Evolutionary conservation across 2,797 vertebrate species (phyloP).

Genomic region (Acipenser transmontanus): DNA sequence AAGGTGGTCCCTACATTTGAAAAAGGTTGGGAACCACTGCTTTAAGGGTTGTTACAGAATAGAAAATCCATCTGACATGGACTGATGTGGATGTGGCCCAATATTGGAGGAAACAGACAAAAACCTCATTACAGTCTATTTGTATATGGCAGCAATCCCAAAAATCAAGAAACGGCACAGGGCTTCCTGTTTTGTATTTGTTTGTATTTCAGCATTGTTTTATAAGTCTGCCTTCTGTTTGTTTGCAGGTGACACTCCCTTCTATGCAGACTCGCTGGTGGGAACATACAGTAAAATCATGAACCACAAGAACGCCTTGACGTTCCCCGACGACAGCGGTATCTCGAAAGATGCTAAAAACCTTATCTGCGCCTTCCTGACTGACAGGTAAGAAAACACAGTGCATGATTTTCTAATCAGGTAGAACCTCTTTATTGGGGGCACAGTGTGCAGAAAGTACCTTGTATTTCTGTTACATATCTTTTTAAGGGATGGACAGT

Average conservation of each 20-base stretch:
- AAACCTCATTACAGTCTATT: no score
- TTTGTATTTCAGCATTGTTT: background rate
- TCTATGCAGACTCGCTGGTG: constrained; percentile 95
- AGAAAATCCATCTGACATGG: no score
- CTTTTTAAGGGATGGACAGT: no score
- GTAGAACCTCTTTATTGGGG: background rate
- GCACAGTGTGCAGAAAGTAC: background rate
- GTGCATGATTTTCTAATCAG: background rate
- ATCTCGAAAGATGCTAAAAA: constrained; percentile 97
- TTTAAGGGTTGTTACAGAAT: no score
- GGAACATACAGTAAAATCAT: constrained; percentile 98
- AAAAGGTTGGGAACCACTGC: no score
- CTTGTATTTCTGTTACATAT: no score
- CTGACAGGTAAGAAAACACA: constrained; percentile 74
- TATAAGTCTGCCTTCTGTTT: constrained; percentile 7
- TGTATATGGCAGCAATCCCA: no score
- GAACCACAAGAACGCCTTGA: constrained; percentile 97
- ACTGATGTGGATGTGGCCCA: no score
- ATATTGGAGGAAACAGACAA: no score
- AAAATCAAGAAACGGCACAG: no score
- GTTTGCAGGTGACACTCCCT: constrained; percentile 88
- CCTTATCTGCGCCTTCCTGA: constrained; percentile 95
- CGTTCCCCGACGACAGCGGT: constrained; percentile 91
- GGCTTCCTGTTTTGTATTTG: no score
- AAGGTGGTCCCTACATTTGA: no score